Evolutionary conservation across 2,888 invertebrate species (phyloP).

Genomic region (Oasisia sp.): DNA sequence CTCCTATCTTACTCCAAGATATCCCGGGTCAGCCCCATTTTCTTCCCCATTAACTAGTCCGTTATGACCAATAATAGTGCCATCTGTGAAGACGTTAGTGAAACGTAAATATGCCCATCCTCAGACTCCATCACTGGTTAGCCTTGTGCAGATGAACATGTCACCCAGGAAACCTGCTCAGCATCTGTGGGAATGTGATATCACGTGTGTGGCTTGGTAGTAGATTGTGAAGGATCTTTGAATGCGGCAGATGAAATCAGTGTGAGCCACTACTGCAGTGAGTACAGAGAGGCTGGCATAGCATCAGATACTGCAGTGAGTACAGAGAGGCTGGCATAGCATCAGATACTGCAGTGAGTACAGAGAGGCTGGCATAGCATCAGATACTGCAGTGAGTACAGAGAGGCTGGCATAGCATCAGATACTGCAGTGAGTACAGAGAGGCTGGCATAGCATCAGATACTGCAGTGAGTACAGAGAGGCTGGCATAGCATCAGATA

Average conservation of each 20-base stretch:
- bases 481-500: not conserved
- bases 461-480: not conserved
- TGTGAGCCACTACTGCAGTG: not conserved
- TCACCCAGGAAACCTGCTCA: not conserved
- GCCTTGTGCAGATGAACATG: not conserved
- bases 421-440: not conserved
- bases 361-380: not conserved
- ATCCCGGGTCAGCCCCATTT: not conserved
- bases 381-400: not conserved
- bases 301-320: not conserved
- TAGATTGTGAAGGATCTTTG: not conserved
- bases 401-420: not conserved
- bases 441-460: not conserved
- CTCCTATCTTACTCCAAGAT: not conserved
- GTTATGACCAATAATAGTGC: not conserved
- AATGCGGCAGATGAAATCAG: not conserved
- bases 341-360: not conserved
- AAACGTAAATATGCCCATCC: not conserved
- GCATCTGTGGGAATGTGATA: not conserved
- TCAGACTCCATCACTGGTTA: not conserved
- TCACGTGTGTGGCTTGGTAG: not conserved
- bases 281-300: not conserved
- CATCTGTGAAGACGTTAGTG: not conserved
- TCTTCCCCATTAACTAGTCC: not conserved
- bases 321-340: not conserved